Evolutionary conservation across 2,888 invertebrate genomes (phyloP).

Genomic region (Venusia cambrica): DNA sequence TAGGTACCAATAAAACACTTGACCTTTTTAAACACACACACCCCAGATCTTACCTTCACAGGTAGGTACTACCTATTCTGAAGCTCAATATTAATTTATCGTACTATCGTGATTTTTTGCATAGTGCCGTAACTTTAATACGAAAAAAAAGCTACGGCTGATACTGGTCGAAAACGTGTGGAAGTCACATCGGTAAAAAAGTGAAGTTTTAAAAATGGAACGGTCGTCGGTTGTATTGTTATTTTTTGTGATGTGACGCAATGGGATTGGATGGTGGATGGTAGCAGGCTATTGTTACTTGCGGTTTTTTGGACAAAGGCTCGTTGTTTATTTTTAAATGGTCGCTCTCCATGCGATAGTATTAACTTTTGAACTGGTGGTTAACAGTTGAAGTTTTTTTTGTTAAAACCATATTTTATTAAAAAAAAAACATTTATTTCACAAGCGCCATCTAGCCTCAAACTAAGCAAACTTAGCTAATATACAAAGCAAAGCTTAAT

Average conservation of each 20-base stretch:
- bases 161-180: conserved; percentile 42
- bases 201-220: conserved; percentile 43
- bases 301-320: conserved; percentile 30
- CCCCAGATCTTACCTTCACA: conserved; percentile 63
- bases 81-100: conserved; percentile 64
- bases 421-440: no score
- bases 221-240: conserved; percentile 37
- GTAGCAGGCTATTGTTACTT: conserved; percentile 38
- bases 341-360: no score
- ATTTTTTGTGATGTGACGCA: conserved; percentile 34
- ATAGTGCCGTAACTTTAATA: conserved; percentile 67
- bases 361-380: no score
- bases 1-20: no score
- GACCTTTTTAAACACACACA: not conserved
- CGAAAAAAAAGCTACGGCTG: conserved; percentile 43
- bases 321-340: conserved; percentile 16
- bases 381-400: no score
- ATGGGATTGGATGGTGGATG: conserved; percentile 34
- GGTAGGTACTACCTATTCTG: conserved; percentile 52
- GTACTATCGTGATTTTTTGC: conserved; percentile 64
- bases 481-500: no score
- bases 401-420: no score
- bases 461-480: no score
- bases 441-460: no score
- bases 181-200: conserved; percentile 46